Evolutionary conservation across 2,113 vertebrate species (phyloP), one percentile per base, ranked within the genome.

Genomic region (Pungitius pungitius): DNA sequence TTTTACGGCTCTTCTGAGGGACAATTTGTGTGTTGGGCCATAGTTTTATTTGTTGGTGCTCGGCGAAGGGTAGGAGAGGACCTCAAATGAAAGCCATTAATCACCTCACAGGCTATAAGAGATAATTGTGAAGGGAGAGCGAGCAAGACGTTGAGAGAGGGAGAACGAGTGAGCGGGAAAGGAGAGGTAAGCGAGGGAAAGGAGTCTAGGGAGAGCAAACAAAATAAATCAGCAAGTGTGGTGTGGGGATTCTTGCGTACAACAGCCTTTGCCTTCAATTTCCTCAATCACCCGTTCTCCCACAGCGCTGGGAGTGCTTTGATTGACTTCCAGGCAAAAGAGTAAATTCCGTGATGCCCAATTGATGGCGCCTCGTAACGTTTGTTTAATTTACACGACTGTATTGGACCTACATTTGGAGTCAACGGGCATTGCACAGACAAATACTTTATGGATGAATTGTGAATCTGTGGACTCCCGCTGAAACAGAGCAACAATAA

Each of bases 71-170:
- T 85, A 90, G 88, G 86, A 89, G 89, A 92, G 90, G 91, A 92
- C 81, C 88, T 92, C 88, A 92, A 94, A 95, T 95, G 93, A 94
- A 95, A 94, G 77, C 90, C 94, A 95, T 95, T 95, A 93, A 95
- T 95, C 94, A 94, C 92, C 85, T 91, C 85, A 88, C 88, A 92
- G 92, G 91, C 92, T 91, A 90, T 89, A 89, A 91, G 90, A 94
- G 93, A 93, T 94, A 92, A 92, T 93, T 93, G 91, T 91, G 88
- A 87, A 90, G 92, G 90, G 91, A 92, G 88, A 92, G 83, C 33
- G 71, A 89, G 88, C 80, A 82, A 89, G 86, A 89, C 80, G 82
- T 87, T 52, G 76, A 80, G 86, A 80, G 86, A 83, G 73, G 78
- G 78, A 80, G 77, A 81, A 69, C 40, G 73, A 79, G 84, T 37